Evolutionary conservation across 2,797 vertebrate genomes (phyloP).

Genomic region (Clamator glandarius): DNA sequence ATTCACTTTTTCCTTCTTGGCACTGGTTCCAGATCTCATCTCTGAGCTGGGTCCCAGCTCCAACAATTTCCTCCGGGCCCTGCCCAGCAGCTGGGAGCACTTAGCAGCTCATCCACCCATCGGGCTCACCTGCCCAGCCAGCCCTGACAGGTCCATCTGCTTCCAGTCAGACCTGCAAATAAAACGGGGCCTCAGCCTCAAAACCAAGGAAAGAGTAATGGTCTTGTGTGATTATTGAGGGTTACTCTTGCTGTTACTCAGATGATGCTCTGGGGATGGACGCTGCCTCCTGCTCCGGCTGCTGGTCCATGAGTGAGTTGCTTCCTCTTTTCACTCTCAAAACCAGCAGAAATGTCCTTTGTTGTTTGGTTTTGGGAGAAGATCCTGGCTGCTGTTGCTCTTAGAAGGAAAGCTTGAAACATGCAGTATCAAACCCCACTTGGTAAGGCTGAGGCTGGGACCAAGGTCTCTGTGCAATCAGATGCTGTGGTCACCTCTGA

Average conservation of each 20-base stretch:
- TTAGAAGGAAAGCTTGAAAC: not conserved
- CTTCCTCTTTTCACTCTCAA: not conserved
- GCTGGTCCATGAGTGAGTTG: fast-evolving
- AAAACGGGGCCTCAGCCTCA: not conserved
- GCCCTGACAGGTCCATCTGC: slow-evolving; percentile 74
- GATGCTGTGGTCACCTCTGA: not conserved
- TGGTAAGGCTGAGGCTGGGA: fast-evolving
- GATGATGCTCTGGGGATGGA: not conserved
- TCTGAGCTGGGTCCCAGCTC: slow-evolving; percentile 37
- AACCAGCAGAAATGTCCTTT: not conserved
- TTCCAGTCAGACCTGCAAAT: slow-evolving; percentile 63
- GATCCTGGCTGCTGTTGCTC: fast-evolving
- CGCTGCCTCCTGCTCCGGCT: not conserved
- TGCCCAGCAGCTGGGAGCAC: slow-evolving; percentile 75
- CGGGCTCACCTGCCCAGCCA: slow-evolving; percentile 73
- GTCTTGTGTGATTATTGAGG: not conserved
- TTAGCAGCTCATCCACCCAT: slow-evolving; percentile 76
- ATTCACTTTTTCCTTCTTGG: slow-evolving; percentile 39
- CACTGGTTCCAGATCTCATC: slow-evolving; percentile 26
- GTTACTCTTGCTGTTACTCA: not conserved
- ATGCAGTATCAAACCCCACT: fast-evolving
- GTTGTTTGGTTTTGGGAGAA: not conserved
- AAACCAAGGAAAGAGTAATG: not conserved
- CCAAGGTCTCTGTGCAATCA: fast-evolving
- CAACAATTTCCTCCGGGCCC: slow-evolving; percentile 72